These are phyloP conservation scores for Meta bourneti DNA, from an alignment of 2,888 invertebrate genomes.

Conservation along the genomic window DNA sequence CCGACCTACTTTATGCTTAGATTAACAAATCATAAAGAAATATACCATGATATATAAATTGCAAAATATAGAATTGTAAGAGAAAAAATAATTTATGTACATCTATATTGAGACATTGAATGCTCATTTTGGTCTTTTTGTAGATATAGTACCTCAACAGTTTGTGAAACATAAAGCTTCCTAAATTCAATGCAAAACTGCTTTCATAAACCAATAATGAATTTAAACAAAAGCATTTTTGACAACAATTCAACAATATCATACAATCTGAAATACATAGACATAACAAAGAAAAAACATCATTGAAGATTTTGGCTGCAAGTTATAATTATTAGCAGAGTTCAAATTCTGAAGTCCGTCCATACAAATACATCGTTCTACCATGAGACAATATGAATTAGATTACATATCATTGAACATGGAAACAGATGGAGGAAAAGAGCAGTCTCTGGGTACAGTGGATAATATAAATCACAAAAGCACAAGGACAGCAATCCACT, in stretches of 20 bases:
- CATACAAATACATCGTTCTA: slow-evolving; percentile 44
- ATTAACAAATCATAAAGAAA: no score
- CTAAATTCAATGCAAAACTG: slow-evolving; percentile 22
- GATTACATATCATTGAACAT: slow-evolving; percentile 7
- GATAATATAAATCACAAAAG: slow-evolving; percentile 55
- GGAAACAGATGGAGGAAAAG: slow-evolving; percentile 50
- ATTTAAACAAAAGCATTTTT: slow-evolving; percentile 48
- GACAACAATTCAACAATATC: slow-evolving; percentile 56
- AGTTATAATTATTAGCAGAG: slow-evolving; percentile 65
- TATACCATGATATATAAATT: no score
- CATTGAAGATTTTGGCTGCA: slow-evolving; percentile 70
- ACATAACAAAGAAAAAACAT: slow-evolving; percentile 70
- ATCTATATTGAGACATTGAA: no score
- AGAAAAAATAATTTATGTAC: no score
- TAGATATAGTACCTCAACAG: not conserved
- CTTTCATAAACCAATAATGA: slow-evolving; percentile 55
- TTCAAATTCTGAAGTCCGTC: slow-evolving; percentile 74
- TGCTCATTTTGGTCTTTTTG: no score
- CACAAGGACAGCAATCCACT: slow-evolving; percentile 47
- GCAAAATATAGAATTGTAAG: no score
- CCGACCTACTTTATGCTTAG: no score
- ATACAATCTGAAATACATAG: slow-evolving; percentile 62
- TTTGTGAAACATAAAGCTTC: not conserved
- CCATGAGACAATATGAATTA: slow-evolving; percentile 47
- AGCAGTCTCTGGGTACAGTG: slow-evolving; percentile 55